Evolutionary conservation across 2,888 invertebrate genomes (phyloP), one percentile per base, ranked within the genome.

Genomic region (Andrena haemorrhoa): DNA sequence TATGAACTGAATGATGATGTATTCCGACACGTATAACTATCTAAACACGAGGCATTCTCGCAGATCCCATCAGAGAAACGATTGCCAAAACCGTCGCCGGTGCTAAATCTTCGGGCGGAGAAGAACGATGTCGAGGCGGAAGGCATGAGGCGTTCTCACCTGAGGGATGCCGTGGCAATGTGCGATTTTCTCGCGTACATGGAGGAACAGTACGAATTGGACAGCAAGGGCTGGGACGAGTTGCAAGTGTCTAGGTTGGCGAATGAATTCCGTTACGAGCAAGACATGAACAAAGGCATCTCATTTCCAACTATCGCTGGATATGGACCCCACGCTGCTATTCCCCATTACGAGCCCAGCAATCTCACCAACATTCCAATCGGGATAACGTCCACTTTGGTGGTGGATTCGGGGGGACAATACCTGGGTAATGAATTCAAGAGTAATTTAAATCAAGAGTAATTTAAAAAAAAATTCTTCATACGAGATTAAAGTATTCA

Each of bases 331-430:
- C 97, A 98, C 94, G 98, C 97, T 0, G 98, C 99, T 0, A 95
- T 97, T 75, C 98, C 98, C 0, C 98, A 98, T 93, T 99, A 99
- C 93, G 95, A 96, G 83, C 96, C 97, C 0, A 96, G 95, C 23
- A 95, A 95, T 85, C 94, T 95, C n/a, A 96, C 97, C 5, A 96
- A 97, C 90, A 94, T 95, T 6, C 94, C 94, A 61, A 96, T 99
- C 35, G 96, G 96, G 70, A 95, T 95, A 72, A 96, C 97, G 85
- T 97, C 97, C 83, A 96, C 98, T 0, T 95, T 98, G 79, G 96
- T 99, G 35, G 96, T 99, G 88, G 99, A 99, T 92, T 98, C 99
- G 0, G 99, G 99, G 20, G 99, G 98, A 70, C 99, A 99, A 93
- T 99, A 99, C 94, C 95, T 95, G 83, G 97, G 97, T 97, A 93